Evolutionary conservation across 2,888 invertebrate species (phyloP).

Genomic region (Rhagonycha fulva): DNA sequence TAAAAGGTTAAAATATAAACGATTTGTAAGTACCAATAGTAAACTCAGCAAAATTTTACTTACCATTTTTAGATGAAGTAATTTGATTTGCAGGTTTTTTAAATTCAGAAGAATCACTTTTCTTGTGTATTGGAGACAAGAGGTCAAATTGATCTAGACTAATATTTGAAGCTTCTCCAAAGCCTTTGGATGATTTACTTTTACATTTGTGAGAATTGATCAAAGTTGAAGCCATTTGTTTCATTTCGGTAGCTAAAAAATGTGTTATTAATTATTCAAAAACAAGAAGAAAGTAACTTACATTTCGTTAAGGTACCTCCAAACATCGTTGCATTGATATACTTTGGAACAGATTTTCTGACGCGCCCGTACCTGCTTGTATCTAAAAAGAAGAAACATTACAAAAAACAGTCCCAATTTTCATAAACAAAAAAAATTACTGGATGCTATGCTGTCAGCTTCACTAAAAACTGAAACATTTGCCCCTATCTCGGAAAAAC

Average conservation of each 20-base stretch:
- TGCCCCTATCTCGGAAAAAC: not conserved
- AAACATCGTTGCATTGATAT: not conserved
- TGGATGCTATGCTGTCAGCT: not conserved
- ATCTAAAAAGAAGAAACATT: not conserved
- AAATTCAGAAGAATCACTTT: not conserved
- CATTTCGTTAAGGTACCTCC: not conserved
- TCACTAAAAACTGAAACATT: not conserved
- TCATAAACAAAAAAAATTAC: not conserved
- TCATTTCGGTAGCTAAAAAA: not conserved
- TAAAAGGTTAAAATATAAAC: not conserved
- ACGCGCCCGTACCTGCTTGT: not conserved
- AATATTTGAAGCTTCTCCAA: not conserved
- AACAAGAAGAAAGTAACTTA: not conserved
- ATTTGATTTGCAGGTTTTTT: not conserved
- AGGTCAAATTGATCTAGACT: not conserved
- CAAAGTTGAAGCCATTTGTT: not conserved
- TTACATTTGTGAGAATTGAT: not conserved
- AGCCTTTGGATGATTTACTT: not conserved
- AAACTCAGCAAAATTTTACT: not conserved
- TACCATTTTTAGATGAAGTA: not conserved
- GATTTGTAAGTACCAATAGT: too few species aligned
- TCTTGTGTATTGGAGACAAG: not conserved
- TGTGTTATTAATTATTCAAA: not conserved
- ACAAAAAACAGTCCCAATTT: not conserved
- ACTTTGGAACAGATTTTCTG: not conserved